These are phyloP conservation scores for Deroplatys truncata DNA, from an alignment of 2,888 invertebrate genomes.

Conservation along the genomic window DNA sequence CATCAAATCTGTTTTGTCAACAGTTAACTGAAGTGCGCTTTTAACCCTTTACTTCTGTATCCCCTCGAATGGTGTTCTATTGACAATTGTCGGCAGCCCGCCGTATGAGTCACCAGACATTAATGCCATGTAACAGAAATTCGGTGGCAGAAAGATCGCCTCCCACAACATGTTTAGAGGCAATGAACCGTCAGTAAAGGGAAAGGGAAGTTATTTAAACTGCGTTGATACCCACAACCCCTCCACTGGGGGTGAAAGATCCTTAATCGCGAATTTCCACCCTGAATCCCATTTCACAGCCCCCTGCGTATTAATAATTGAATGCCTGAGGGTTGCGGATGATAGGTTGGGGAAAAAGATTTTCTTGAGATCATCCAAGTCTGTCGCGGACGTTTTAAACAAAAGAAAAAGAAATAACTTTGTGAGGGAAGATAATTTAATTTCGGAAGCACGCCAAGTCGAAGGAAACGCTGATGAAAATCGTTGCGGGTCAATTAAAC, in stretches of 20 bases:
- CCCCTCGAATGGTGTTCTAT: no score
- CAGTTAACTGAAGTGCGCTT: no score
- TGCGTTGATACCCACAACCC: background rate
- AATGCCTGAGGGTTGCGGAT: background rate
- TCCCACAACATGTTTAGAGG: background rate
- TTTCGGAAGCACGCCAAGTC: background rate
- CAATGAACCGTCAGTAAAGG: background rate
- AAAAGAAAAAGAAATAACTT: background rate
- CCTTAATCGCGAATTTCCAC: slow-evolving; percentile 12
- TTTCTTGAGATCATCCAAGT: background rate
- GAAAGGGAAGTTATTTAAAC: background rate
- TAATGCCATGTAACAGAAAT: no score
- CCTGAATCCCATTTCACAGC: slow-evolving; percentile 10
- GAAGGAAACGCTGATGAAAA: background rate
- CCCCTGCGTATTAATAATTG: slow-evolving; percentile 8
- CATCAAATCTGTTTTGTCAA: no score
- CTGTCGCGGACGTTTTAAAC: background rate
- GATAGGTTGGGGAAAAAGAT: background rate
- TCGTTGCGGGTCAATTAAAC: background rate
- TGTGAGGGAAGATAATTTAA: background rate
- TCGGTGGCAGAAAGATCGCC: background rate
- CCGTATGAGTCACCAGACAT: background rate
- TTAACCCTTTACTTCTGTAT: no score
- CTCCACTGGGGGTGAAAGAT: background rate
- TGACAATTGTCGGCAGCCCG: no score